phyloP scores from a whole-genome alignment of 2,888 invertebrate genomes.

The Cryptocheilus praepositus region DNA sequence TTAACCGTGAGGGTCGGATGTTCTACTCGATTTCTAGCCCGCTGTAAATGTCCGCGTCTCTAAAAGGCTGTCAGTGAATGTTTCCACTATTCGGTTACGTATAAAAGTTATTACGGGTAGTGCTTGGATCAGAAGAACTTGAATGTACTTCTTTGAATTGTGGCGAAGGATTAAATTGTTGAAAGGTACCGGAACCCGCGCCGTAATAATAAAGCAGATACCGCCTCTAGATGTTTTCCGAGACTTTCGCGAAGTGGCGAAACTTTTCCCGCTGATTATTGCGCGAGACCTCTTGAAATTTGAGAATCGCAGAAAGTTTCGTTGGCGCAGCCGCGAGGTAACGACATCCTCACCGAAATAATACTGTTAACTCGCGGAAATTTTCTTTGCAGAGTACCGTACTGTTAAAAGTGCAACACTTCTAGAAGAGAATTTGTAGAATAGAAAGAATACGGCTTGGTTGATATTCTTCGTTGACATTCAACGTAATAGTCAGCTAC shows the following conservation, averaged over 20 bases:
- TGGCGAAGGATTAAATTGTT: constrained; percentile 25
- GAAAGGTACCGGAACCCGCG: constrained; percentile 7
- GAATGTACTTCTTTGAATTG: neutral
- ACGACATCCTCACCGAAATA: constrained; percentile 29
- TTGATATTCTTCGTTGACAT: constrained; percentile 46
- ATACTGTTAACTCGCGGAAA: constrained; percentile 27
- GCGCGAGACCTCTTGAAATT: constrained; percentile 37
- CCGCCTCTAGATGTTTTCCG: constrained; percentile 23
- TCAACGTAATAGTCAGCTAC: too few species aligned
- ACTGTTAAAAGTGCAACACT: too few species aligned
- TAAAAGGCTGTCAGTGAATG: too few species aligned
- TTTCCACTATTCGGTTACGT: too few species aligned
- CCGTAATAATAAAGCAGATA: constrained; percentile 11
- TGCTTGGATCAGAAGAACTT: too few species aligned
- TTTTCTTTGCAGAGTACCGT: constrained; percentile 34
- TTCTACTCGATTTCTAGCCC: too few species aligned
- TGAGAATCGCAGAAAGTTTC: constrained; percentile 40
- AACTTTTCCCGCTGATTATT: constrained; percentile 44
- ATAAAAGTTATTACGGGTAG: too few species aligned
- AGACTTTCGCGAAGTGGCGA: constrained; percentile 35
- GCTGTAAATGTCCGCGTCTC: too few species aligned
- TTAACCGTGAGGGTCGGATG: too few species aligned
- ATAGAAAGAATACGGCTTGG: too few species aligned
- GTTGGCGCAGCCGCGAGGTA: constrained; percentile 24
- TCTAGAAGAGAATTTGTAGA: too few species aligned